These are phyloP conservation scores for Atrina japonica DNA, from an alignment of 2,888 invertebrate species.

Conservation along the genomic window DNA sequence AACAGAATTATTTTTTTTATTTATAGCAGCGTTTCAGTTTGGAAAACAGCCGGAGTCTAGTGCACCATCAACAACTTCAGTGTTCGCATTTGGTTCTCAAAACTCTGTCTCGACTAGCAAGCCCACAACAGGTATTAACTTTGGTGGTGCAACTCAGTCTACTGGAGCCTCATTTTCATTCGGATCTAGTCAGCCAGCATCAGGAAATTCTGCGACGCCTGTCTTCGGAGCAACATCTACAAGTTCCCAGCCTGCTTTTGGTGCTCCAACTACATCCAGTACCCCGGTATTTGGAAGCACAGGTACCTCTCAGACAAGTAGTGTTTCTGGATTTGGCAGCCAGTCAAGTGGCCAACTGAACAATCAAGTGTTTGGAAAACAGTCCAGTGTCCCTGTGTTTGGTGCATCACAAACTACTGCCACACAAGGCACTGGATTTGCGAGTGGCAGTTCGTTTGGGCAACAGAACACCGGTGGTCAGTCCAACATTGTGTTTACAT, in stretches of 20 bases:
- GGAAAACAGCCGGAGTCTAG: no score
- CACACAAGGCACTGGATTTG: neutral
- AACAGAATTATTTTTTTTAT: no score
- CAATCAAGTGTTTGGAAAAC: slow-evolving; percentile 47
- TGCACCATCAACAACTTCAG: neutral
- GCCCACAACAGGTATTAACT: neutral
- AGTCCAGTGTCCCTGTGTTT: slow-evolving; percentile 26
- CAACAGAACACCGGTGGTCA: neutral
- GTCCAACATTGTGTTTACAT: slow-evolving; percentile 24
- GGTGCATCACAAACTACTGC: slow-evolving; percentile 16
- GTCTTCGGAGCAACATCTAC: slow-evolving; percentile 14
- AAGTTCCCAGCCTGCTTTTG: slow-evolving; percentile 21
- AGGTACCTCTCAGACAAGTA: neutral
- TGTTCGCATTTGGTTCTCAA: slow-evolving; percentile 15
- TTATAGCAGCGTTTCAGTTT: no score
- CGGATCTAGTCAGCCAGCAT: no score
- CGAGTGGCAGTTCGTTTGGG: slow-evolving; percentile 5
- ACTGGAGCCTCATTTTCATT: neutral
- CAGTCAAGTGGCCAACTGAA: neutral
- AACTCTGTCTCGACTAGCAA: neutral
- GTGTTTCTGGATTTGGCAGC: slow-evolving; percentile 22
- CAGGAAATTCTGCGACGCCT: neutral
- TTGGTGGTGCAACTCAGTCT: slow-evolving; percentile 10
- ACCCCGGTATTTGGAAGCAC: slow-evolving; percentile 28
- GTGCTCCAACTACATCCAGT: slow-evolving; percentile 16